phyloP scores from a whole-genome alignment of 1,140 invertebrate genomes.

The Asbolus verrucosus region DNA sequence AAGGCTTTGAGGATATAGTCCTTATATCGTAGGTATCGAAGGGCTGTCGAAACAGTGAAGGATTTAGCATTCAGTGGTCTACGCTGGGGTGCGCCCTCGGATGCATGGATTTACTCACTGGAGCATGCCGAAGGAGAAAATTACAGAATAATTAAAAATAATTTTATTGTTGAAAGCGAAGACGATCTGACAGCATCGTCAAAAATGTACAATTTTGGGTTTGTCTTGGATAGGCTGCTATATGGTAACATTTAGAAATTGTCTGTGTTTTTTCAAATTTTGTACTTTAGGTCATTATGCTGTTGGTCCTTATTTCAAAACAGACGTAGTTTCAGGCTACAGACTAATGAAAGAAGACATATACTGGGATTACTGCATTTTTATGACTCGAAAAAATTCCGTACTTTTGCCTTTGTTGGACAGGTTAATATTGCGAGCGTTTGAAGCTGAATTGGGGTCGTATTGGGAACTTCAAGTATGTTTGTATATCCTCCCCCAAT shows the following conservation, averaged over 20 bases:
- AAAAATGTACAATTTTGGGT: conserved; percentile 66
- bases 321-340: conserved; percentile 65
- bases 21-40: conserved; percentile 60
- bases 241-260: conserved; percentile 20
- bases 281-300: conserved; percentile 68
- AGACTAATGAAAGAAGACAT: conserved; percentile 68
- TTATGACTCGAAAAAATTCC: conserved; percentile 69
- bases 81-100: conserved; percentile 69
- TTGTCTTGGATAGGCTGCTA: conserved; percentile 68
- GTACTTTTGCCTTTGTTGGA: conserved; percentile 57
- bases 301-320: conserved; percentile 68
- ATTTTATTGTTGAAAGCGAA: conserved; percentile 65
- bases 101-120: conserved; percentile 69
- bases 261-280: no score
- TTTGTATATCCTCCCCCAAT: no score
- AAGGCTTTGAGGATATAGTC: no score
- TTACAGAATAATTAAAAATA: conserved; percentile 64
- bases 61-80: conserved; percentile 67
- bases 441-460: conserved; percentile 51
- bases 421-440: conserved; percentile 48
- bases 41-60: conserved; percentile 67
- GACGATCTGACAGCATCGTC: conserved; percentile 64
- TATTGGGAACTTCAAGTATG: conserved; percentile 50
- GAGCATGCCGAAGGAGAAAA: conserved; percentile 61
- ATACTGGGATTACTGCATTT: conserved; percentile 69